Base-by-base conservation (phyloP, 35 echinoderm and acorn worm species). In the Lytechinus pictus region DNA sequence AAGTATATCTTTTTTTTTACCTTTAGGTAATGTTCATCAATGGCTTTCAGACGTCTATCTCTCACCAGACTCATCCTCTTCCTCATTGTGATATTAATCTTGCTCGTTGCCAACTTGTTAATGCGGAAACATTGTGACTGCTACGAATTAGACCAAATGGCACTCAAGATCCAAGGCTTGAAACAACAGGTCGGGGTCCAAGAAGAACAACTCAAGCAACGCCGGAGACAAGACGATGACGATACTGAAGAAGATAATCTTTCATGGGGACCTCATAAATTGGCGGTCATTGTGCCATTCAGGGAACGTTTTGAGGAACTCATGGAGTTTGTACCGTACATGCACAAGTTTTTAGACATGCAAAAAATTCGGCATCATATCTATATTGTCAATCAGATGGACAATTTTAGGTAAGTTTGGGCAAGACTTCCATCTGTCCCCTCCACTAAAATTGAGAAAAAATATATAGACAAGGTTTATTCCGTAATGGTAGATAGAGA, bases 281-380 rank as follows among this genome's bases (percentile, higher is more conserved):
- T 99, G 54, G 97, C 96, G 21, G 66, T 99, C 21, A 58, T 98
- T 28, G 94, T 99, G 28, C 98, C 98, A 24, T 98, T 95, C 92
- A 94, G 98, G 71, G 97, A 99, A 27, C 96, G 98, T 79, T 97
- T 99, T 98, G 98, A 99, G 61, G 98, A 99, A 95, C 66, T 99
- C 7, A 96, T 99, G 96, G 97, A 99, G 92, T 99, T 99, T 96
- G 95, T 97, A 10, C 98, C 98, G 3, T 99, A 96, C 58, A 97
- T 99, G 97, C 96, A 99, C 58, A 99, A 98, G 89, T 99, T 94
- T 97, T 95, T 99, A 52, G 89, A 95, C 9, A 96, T 96, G 86
- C 98, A 99, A 96, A 96, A 89, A 87, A 91, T 99, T 24, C 88
- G 96, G 12, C 98, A 99, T 96, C 94, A 96, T 19, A 94, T 99